These are phyloP conservation scores for Rallus limicola DNA, from an alignment of 2,113 vertebrate genomes.

Conservation along the genomic window DNA sequence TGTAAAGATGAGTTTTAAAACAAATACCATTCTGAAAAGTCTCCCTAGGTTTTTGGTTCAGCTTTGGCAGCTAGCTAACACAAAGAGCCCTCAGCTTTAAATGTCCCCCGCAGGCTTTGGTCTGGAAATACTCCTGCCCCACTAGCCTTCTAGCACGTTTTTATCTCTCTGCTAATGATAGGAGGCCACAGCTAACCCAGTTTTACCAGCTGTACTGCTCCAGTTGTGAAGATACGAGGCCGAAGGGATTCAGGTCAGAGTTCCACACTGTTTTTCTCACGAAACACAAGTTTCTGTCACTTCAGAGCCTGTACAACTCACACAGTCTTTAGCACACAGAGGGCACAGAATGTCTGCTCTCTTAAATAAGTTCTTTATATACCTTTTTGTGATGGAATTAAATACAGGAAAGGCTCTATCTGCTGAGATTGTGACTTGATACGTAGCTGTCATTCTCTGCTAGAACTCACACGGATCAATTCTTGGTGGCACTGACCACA, in stretches of 20 bases:
- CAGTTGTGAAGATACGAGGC: background rate
- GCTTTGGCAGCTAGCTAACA: background rate
- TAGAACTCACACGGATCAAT: background rate
- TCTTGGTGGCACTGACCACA: background rate
- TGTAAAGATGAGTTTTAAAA: background rate
- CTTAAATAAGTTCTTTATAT: background rate
- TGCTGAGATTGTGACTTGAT: background rate
- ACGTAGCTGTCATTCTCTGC: fast-evolving
- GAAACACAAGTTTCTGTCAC: background rate
- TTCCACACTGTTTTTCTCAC: background rate
- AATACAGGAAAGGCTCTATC: background rate
- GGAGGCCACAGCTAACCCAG: background rate
- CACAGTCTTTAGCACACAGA: background rate
- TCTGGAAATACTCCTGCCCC: background rate
- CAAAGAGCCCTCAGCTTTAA: background rate
- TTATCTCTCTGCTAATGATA: background rate
- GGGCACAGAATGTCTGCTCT: background rate
- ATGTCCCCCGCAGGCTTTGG: background rate
- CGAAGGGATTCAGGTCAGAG: background rate
- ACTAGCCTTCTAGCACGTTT: background rate
- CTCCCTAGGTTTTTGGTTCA: background rate
- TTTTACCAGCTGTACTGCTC: background rate
- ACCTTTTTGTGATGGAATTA: background rate
- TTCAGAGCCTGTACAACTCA: background rate
- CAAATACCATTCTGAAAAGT: background rate